phyloP scores from a whole-genome alignment of 2,113 vertebrate species.

The Calonectris borealis region DNA sequence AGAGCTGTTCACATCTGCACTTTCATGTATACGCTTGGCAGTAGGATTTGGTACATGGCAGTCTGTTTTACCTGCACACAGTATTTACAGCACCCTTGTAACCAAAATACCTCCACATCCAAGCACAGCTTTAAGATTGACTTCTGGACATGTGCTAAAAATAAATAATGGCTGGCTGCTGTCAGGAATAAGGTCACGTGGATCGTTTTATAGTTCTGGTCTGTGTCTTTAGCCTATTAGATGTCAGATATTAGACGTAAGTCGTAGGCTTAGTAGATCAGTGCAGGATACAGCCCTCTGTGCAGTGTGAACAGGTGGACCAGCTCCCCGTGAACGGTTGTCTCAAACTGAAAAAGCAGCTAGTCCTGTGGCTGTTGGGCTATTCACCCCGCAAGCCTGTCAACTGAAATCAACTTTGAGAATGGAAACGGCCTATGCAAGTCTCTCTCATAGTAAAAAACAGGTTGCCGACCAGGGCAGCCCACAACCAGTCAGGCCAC shows the following conservation, averaged over 20 bases:
- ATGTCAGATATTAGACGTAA: too few species aligned
- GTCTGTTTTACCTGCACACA: not conserved
- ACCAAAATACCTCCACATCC: not conserved
- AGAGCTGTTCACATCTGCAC: not conserved
- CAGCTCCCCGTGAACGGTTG: not conserved
- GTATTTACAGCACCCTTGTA: not conserved
- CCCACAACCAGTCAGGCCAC: not conserved
- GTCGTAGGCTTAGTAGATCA: not conserved
- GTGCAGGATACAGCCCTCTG: not conserved
- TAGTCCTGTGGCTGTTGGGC: not conserved
- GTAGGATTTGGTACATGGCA: not conserved
- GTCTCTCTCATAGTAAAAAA: not conserved
- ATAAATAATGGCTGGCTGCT: not conserved
- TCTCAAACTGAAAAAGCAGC: not conserved
- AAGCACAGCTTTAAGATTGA: not conserved
- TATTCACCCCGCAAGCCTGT: not conserved
- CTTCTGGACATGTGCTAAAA: not conserved
- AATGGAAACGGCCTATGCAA: not conserved
- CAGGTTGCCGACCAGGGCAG: accelerated
- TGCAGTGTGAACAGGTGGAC: not conserved
- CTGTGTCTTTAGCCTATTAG: not conserved
- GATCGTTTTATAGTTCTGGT: not conserved
- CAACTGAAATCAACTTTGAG: not conserved
- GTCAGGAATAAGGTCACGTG: not conserved
- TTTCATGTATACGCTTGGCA: accelerated